Evolutionary conservation across 2,888 invertebrate species (phyloP), one percentile per base, ranked within the genome.

Genomic region (Drosophila tripunctata): DNA sequence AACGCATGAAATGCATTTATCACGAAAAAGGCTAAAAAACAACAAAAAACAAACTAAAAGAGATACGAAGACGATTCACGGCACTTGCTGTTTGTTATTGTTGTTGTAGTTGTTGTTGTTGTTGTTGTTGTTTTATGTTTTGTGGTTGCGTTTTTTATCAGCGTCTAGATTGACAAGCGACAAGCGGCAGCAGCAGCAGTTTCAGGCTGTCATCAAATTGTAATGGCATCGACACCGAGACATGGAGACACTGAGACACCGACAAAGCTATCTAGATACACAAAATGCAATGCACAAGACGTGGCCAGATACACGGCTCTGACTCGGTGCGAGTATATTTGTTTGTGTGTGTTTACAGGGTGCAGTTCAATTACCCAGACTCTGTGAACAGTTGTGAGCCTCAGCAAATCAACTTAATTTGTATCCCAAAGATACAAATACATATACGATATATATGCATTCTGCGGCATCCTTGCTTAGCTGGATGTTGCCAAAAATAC

Each of bases 241-340:
- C 41, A 45, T 35, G 1, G 33, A 36, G 50, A 15, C 27, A 19
- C 17, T 10, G 38, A 15, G 31, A 41, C 8, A 73, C 74, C 70
- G 73, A 73, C 73, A 85, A 85, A 87, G 85, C 68, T 88, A 85
- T 86, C 86, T 85, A 85, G 86, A 86, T 88, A 88, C 82, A 88
- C 66, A 68, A 58, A 69, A 71, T 63, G 66, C 68, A 67, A 66
- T 56, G 48, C 64, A 14, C 22, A 55, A 63, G 63, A 62, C 52
- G 36, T 12, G 14, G 30, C 22, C 52, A 60, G 24, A 52, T 47
- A 48, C 58, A 7, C 36, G 43, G 17, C 12, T 50, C 4, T 31
- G 1, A 12, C 8, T 4, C 21, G 19, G 19, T 10, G n/a, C 7
- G 8, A 12, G n/a, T 14, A n/a, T 15, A 15, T 7, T 31, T 19